Base-by-base conservation (phyloP, 53 echinoderm and acorn worm species). In the Zoroaster sp. region DNA sequence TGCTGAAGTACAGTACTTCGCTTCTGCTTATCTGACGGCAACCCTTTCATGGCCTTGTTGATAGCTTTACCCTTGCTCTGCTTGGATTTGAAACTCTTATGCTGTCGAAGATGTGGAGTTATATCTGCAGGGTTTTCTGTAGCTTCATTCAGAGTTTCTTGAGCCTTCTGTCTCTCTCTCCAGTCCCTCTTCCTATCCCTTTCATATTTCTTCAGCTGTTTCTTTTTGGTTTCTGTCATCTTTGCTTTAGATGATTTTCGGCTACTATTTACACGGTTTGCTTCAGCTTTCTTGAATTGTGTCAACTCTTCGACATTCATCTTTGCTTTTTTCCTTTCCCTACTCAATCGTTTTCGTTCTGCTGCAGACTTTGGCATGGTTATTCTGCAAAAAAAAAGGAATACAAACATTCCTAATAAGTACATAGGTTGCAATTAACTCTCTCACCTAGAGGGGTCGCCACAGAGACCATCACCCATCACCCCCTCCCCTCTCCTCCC, bases 51-150 rank as follows among this genome's bases (percentile, higher is more conserved):
- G 33, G 73, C 73, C 37, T 35, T 73, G n/a, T n/a, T 18, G 35
- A 73, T 17, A 36, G 73, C 73, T 73, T 73, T 73, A n/a, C 73
- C 73, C 37, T 73, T 73, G 37, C 73, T 73, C 33, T 73, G 73
- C 45, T 45, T 45, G 9, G 45, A 45, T 45, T 45, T 45, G 45
- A 45, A 45, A 45, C 9, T 45, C 45, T 45, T 14, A 9, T 45
- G 45, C 14, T 45, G 45, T 45, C 14, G 45, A 45, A 45, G 45
- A 45, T 45, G 45, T 45, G 45, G 45, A 45, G 45, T 45, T 12
- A 45, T 14, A 45, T 45, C 18, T 38, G 75, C 41, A 21, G 15
- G 14, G 21, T 21, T 38, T 20, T 38, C 32, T 39, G 40, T 9
- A 8, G 40, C n/a, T 74, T 39, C 45, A 11, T 28, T 41, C 4